Conservation (phyloP, 1,140 invertebrate species). For the Laupala kohalensis region DNA sequence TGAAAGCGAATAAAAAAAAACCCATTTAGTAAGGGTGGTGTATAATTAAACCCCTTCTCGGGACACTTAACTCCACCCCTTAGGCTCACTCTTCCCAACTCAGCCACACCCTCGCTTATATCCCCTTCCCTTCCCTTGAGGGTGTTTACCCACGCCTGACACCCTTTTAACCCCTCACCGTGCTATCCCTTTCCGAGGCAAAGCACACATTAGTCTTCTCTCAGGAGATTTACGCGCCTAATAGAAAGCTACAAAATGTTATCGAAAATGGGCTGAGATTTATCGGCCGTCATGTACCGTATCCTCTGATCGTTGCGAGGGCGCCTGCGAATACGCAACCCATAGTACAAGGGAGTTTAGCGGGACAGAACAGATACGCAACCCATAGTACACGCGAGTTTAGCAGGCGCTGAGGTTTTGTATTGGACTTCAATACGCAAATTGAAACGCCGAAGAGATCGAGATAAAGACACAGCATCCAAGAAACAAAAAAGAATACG, state of each 20-base stretch:
- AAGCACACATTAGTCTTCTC: background rate
- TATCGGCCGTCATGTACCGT: background rate
- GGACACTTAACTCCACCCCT: background rate
- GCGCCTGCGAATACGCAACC: background rate
- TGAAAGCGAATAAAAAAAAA: background rate
- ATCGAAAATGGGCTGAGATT: background rate
- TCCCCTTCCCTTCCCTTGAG: background rate
- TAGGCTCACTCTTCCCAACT: background rate
- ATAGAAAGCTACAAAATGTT: background rate
- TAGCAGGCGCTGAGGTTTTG: too few species aligned
- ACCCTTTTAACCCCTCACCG: background rate
- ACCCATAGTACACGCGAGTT: too few species aligned
- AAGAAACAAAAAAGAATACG: too few species aligned
- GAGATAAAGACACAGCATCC: too few species aligned
- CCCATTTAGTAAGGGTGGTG: background rate
- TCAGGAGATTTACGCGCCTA: background rate
- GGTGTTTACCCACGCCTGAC: background rate
- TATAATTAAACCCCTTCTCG: background rate
- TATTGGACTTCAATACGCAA: too few species aligned
- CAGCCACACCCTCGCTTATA: background rate
- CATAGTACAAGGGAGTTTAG: background rate
- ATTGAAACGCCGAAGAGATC: too few species aligned
- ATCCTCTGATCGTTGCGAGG: too few species aligned
- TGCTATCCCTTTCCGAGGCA: background rate
- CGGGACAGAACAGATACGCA: too few species aligned